Conservation (phyloP, 2,888 invertebrate species). For the Meiosimyza platycephala region DNA sequence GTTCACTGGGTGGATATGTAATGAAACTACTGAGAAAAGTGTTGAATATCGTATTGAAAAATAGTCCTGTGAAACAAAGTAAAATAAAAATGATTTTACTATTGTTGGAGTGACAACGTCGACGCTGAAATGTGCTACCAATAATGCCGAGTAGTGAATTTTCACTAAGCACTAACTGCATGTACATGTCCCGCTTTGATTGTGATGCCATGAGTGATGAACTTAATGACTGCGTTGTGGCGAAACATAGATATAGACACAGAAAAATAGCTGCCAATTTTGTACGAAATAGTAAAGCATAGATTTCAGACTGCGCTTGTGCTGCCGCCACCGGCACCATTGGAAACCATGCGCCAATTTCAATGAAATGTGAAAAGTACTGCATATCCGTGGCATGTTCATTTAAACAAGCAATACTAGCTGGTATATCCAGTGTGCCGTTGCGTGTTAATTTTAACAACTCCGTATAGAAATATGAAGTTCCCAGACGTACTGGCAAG, state of each 20-base stretch:
- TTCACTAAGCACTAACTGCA: too few species aligned
- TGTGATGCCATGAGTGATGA: too few species aligned
- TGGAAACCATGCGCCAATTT: slow-evolving; percentile 33
- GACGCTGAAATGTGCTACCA: neutral
- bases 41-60: neutral
- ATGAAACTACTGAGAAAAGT: neutral
- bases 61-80: neutral
- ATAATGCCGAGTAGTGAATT: neutral
- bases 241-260: too few species aligned
- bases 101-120: too few species aligned
- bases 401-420: too few species aligned
- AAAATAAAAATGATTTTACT: too few species aligned
- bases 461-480: slow-evolving; percentile 12
- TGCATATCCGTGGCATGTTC: slow-evolving; percentile 2
- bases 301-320: slow-evolving; percentile 21
- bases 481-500: slow-evolving; percentile 26
- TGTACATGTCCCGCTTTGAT: too few species aligned
- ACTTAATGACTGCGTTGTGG: too few species aligned
- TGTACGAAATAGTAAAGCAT: neutral
- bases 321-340: slow-evolving; percentile 30
- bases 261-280: too few species aligned
- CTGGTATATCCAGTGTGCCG: too few species aligned
- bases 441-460: too few species aligned
- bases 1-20: neutral
- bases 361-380: slow-evolving; percentile 28